These are phyloP conservation scores for Opisthograptis luteolata DNA, from an alignment of 2,888 invertebrate genomes.

Conservation along the genomic window DNA sequence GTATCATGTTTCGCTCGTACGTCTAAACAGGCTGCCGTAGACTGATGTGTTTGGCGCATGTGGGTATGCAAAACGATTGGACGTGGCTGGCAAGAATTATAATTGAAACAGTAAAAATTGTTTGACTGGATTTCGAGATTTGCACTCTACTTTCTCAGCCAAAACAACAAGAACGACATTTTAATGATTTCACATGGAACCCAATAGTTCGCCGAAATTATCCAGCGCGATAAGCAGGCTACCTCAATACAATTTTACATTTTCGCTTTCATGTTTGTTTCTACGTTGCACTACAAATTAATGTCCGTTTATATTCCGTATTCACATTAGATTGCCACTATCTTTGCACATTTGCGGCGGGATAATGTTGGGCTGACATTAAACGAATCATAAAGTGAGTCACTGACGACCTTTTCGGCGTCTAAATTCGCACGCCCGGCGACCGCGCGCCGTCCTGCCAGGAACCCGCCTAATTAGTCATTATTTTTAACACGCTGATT, in stretches of 20 bases:
- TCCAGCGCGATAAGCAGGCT: not conserved
- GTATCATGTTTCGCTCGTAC: constrained; percentile 58
- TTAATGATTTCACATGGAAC: not conserved
- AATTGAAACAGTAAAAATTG: not conserved
- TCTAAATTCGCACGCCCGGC: constrained; percentile 77
- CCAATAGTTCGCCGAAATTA: not conserved
- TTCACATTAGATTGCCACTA: constrained; percentile 30
- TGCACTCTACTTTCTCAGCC: not conserved
- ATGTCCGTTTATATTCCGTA: constrained; percentile 6
- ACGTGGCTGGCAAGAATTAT: constrained; percentile 20
- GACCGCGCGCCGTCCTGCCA: constrained; percentile 51
- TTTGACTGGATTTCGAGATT: not conserved
- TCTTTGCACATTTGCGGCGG: constrained; percentile 26
- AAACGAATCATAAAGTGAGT: constrained; percentile 59
- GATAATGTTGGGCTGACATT: constrained; percentile 30
- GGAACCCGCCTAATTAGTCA: constrained; percentile 54
- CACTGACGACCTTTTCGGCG: constrained; percentile 70
- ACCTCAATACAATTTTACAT: not conserved
- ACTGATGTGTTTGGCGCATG: constrained; percentile 9
- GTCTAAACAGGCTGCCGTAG: constrained; percentile 40
- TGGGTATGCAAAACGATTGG: not conserved
- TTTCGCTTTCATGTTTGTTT: not conserved
- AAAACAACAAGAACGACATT: not conserved
- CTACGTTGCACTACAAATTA: not conserved
- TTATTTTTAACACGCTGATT: constrained; percentile 24